A percentile compares a stretch with the other conserved stretches of the same genome.
Evolutionary conservation across 2,113 vertebrate genomes (phyloP).

Genomic region (Sula dactylatra): DNA sequence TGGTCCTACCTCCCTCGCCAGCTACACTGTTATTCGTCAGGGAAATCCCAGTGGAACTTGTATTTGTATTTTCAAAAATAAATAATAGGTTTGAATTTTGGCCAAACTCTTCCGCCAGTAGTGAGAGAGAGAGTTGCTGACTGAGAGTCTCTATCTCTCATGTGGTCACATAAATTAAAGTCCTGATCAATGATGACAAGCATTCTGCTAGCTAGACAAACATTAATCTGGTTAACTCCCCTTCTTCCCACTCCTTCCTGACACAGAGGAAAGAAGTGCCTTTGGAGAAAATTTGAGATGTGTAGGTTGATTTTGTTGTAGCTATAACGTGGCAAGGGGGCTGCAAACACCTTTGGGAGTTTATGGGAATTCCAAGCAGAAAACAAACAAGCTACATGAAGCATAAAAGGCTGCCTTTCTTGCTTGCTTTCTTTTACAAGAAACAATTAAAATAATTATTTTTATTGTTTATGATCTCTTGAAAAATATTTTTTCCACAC

Average conservation of each 20-base stretch:
- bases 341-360: not conserved
- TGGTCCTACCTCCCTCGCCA: not conserved
- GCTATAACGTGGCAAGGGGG: not conserved
- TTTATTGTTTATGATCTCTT: not conserved
- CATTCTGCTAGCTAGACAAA: constrained; percentile 44
- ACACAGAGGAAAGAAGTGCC: constrained; percentile 12
- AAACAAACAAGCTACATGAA: not conserved
- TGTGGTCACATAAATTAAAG: constrained; percentile 58
- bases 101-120: constrained; percentile 18
- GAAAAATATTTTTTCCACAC: not conserved
- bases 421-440: not conserved
- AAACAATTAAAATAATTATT: not conserved
- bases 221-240: constrained; percentile 55
- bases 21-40: not conserved
- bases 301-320: not conserved
- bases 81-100: constrained; percentile 48
- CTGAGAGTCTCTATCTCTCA: constrained; percentile 37
- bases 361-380: not conserved
- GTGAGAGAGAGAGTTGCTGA: not conserved
- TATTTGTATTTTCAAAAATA: constrained; percentile 43
- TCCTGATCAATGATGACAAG: constrained; percentile 25
- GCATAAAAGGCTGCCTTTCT: not conserved
- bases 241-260: constrained; percentile 57
- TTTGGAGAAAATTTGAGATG: not conserved
- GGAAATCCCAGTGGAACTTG: constrained; percentile 19